These are phyloP conservation scores for Coluber constrictor DNA, from an alignment of 2,797 vertebrate species.

Conservation along the genomic window DNA sequence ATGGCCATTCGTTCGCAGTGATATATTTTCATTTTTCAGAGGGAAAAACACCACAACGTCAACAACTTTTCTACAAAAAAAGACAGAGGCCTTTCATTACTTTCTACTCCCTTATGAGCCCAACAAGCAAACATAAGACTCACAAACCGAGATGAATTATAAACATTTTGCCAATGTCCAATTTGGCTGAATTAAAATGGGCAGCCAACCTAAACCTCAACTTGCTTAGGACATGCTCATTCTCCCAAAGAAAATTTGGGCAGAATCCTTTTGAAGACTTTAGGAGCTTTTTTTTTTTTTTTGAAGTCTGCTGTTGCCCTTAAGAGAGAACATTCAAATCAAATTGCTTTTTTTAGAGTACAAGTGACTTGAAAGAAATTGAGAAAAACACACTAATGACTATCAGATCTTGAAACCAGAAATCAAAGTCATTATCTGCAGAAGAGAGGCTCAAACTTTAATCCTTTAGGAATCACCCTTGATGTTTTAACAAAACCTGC, in stretches of 20 bases:
- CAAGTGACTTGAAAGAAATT: slow-evolving; percentile 64
- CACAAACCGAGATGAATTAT: background rate
- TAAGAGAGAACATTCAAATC: slow-evolving; percentile 49
- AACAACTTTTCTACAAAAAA: slow-evolving; percentile 1
- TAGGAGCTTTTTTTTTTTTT: slow-evolving; percentile 31
- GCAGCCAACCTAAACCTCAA: slow-evolving; percentile 48
- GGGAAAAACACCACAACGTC: background rate
- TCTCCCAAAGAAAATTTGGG: slow-evolving; percentile 57
- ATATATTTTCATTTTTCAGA: background rate
- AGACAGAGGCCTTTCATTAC: background rate
- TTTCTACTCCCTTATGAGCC: background rate
- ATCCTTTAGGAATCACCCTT: slow-evolving; percentile 48
- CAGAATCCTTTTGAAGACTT: slow-evolving; percentile 55
- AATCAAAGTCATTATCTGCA: slow-evolving; percentile 60
- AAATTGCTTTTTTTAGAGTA: slow-evolving; percentile 47
- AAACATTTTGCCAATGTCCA: background rate
- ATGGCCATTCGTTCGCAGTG: background rate
- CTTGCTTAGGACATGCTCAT: slow-evolving; percentile 52
- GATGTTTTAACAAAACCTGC: slow-evolving; percentile 34
- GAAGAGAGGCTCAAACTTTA: slow-evolving; percentile 37
- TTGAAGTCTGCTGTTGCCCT: slow-evolving; percentile 62
- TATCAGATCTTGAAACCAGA: slow-evolving; percentile 59
- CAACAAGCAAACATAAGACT: background rate
- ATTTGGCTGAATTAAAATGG: slow-evolving; percentile 37
- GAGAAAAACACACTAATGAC: slow-evolving; percentile 59